These are phyloP conservation scores for Alethe diademata DNA, from an alignment of 2,113 vertebrate species.

Conservation along the genomic window DNA sequence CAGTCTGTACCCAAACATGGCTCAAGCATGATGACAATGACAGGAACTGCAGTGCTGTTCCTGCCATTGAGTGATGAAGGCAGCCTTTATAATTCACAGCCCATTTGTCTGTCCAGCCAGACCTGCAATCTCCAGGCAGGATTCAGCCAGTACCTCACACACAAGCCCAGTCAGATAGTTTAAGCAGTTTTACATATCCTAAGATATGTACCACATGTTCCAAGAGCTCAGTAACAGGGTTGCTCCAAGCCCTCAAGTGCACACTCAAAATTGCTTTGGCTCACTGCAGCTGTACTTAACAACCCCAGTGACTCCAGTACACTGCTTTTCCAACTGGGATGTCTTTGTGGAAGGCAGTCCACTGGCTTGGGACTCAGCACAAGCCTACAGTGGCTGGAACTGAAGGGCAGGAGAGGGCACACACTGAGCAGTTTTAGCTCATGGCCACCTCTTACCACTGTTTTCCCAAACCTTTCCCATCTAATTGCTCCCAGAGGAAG, in stretches of 20 bases:
- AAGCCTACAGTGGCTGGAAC: neutral
- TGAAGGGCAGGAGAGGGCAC: neutral
- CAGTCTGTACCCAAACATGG: neutral
- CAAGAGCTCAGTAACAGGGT: neutral
- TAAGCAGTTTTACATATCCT: neutral
- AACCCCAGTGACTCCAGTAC: neutral
- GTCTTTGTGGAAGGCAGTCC: neutral
- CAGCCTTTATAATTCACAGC: neutral
- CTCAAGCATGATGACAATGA: neutral
- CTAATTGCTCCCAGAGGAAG: neutral
- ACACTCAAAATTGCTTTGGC: neutral
- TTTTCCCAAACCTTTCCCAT: neutral
- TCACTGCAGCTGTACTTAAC: neutral
- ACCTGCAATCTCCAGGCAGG: neutral
- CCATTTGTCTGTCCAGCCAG: neutral
- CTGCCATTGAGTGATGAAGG: neutral
- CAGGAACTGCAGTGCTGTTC: constrained; percentile 28
- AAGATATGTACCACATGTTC: fast-evolving
- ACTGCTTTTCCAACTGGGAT: neutral
- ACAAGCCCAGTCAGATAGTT: neutral
- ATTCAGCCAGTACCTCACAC: neutral
- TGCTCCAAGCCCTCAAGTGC: neutral
- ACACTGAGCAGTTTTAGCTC: neutral
- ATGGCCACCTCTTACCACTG: fast-evolving
- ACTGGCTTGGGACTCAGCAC: fast-evolving